Percentiles rank a stretch among this genome's conserved stretches.
These are phyloP conservation scores for Periophthalmus modestus DNA, from an alignment of 2,113 vertebrate genomes.

Conservation along the genomic window DNA sequence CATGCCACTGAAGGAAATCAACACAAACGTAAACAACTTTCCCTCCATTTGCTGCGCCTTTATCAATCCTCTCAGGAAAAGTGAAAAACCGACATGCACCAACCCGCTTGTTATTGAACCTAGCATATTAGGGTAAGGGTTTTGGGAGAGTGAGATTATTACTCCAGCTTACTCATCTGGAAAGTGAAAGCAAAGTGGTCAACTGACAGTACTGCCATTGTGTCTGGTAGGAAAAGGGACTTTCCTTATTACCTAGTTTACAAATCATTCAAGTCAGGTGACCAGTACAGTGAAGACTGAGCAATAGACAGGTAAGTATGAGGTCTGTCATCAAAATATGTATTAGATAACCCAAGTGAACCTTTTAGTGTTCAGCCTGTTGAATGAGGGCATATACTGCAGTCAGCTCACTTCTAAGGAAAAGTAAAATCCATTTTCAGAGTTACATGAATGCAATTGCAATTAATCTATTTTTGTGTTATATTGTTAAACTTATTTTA, in stretches of 20 bases:
- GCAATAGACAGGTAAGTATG: background rate
- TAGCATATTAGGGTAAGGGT: background rate
- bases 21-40: background rate
- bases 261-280: background rate
- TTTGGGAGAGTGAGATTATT: background rate
- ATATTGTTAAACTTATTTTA: no score
- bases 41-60: background rate
- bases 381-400: background rate
- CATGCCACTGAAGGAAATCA: background rate
- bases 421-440: background rate
- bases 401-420: background rate
- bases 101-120: conserved; percentile 16
- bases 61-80: background rate
- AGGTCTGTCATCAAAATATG: background rate
- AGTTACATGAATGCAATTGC: no score
- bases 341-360: background rate
- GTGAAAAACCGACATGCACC: conserved; percentile 15
- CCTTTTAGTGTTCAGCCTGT: background rate
- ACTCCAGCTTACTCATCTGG: background rate
- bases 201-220: background rate
- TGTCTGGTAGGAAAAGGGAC: background rate
- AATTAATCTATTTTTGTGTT: no score
- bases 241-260: background rate
- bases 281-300: background rate
- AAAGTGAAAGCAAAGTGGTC: conserved; percentile 4